Evolutionary conservation across 30 jellyfish, hydroid and myxozoan genomes (phyloP).

Genomic region (Hydractinia symbiolongicarpus): DNA sequence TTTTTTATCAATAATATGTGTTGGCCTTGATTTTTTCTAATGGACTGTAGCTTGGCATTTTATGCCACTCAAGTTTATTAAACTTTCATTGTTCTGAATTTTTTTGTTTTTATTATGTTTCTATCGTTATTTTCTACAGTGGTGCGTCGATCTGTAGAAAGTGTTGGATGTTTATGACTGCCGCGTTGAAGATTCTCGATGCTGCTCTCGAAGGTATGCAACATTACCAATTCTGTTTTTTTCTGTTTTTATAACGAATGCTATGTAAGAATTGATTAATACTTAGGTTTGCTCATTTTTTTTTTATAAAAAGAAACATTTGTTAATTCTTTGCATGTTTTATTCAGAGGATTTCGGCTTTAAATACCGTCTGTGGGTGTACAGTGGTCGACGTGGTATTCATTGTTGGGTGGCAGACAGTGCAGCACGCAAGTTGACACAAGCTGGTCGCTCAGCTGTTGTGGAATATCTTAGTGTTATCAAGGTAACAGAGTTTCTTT

Average conservation of each 20-base stretch:
- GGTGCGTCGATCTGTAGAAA: slow-evolving; percentile 82
- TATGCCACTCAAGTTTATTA: no score
- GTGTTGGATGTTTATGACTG: slow-evolving; percentile 96
- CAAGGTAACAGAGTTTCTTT: slow-evolving; percentile 44
- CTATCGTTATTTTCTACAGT: slow-evolving; percentile 29
- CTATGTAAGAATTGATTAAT: neutral
- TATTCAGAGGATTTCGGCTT: slow-evolving; percentile 90
- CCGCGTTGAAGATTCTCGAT: slow-evolving; percentile 75
- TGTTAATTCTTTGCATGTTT: neutral
- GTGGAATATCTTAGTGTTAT: slow-evolving; percentile 87
- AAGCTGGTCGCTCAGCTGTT: slow-evolving; percentile 80
- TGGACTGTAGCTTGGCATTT: no score
- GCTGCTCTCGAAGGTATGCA: slow-evolving; percentile 63
- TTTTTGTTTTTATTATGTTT: neutral
- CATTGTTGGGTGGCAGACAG: slow-evolving; percentile 99
- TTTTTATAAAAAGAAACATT: neutral
- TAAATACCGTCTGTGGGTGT: slow-evolving; percentile 90
- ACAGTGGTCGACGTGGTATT: slow-evolving; percentile 99
- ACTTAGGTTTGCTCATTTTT: neutral
- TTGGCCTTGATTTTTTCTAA: no score
- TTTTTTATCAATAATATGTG: no score
- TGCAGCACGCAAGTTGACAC: slow-evolving; percentile 78
- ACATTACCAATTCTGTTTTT: neutral
- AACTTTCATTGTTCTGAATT: neutral
- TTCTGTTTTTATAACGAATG: neutral